Evolutionary conservation across 2,888 invertebrate genomes (phyloP).

Genomic region (Myathropa florea): DNA sequence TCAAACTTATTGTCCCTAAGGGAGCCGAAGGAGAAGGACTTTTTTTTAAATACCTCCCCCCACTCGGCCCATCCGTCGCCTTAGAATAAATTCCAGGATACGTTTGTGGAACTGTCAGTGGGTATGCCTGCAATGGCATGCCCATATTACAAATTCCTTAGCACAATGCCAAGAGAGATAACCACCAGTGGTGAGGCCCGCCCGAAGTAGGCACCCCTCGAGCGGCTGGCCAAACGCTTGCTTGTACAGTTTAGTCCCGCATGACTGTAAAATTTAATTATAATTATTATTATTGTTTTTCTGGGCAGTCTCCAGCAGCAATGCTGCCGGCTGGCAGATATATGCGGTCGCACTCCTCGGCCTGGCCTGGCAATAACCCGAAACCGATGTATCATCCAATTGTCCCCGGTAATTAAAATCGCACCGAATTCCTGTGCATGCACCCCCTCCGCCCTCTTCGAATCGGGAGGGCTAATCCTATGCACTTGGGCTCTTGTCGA

Average conservation of each 20-base stretch:
- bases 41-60: conserved; percentile 17
- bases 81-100: not conserved
- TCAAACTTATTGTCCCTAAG: conserved; percentile 62
- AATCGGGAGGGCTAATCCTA: conserved; percentile 1
- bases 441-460: too few species aligned
- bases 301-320: conserved; percentile 5
- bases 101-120: not conserved
- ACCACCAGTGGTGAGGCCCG: not conserved
- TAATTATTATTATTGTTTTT: conserved; percentile 69
- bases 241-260: conserved; percentile 52
- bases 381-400: conserved; percentile 57
- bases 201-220: not conserved
- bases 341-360: conserved; percentile 6
- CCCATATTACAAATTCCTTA: conserved; percentile 64
- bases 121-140: conserved; percentile 41
- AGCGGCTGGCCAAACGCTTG: conserved; percentile 13
- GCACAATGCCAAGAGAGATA: conserved; percentile 54
- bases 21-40: conserved; percentile 12
- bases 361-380: conserved; percentile 42
- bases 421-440: conserved; percentile 58
- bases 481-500: conserved; percentile 18
- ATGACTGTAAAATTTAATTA: conserved; percentile 63
- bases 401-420: conserved; percentile 63
- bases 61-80: too few species aligned
- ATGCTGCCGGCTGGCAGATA: conserved; percentile 16